A percentile compares a stretch with the other conserved stretches of the same genome.
phyloP scores from a whole-genome alignment of 2,888 invertebrate species.

The Drosophila longiperda region DNA sequence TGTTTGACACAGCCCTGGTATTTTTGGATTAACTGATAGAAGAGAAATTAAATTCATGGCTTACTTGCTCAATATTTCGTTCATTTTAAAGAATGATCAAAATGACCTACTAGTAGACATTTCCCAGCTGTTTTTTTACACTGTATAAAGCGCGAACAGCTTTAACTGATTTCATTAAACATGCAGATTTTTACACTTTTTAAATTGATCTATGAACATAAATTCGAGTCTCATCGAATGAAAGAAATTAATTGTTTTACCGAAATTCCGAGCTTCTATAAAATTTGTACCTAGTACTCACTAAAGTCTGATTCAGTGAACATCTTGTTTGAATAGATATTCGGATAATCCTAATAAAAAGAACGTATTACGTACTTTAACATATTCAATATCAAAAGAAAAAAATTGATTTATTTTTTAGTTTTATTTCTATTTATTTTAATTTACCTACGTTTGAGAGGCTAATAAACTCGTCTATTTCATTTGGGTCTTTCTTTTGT shows the following conservation, averaged over 20 bases:
- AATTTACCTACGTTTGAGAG: background rate
- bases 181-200: background rate
- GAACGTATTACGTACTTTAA: background rate
- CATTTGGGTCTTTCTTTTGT: background rate
- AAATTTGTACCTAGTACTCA: background rate
- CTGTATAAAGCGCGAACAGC: background rate
- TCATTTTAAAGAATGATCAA: background rate
- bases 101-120: background rate
- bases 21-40: background rate
- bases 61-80: background rate
- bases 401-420: background rate
- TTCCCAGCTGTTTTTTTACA: background rate
- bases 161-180: background rate
- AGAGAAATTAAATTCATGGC: background rate
- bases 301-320: background rate
- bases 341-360: background rate
- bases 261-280: background rate
- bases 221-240: background rate
- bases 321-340: background rate
- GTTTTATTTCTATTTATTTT: background rate
- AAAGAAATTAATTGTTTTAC: background rate
- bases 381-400: background rate
- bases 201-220: background rate
- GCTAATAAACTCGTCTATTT: background rate
- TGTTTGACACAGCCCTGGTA: background rate